These are phyloP conservation scores for Hypomesus transpacificus DNA, from an alignment of 2,113 vertebrate genomes.

Conservation along the genomic window DNA sequence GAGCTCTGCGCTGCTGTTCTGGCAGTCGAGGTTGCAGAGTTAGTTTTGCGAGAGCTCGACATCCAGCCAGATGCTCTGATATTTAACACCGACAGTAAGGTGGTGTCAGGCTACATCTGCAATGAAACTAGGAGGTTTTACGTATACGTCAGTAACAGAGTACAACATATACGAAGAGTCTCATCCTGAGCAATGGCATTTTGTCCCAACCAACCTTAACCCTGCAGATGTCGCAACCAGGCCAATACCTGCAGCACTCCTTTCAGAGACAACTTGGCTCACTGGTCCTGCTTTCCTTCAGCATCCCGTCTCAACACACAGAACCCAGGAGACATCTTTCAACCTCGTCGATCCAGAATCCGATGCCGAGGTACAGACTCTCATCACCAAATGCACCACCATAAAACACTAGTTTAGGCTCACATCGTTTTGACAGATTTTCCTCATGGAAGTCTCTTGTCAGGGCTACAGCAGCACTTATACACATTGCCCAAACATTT, in stretches of 20 bases:
- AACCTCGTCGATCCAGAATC: neutral
- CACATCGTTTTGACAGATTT: slow-evolving; percentile 12
- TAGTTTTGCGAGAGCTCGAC: too few relatives aligned
- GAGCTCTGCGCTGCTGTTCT: too few relatives aligned
- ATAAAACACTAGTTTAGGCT: neutral
- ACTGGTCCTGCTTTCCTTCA: slow-evolving; percentile 1
- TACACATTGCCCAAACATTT: neutral
- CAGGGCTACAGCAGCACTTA: slow-evolving; percentile 1
- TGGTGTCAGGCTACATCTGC: too few relatives aligned
- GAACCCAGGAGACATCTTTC: neutral
- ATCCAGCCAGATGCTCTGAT: too few relatives aligned
- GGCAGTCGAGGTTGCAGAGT: too few relatives aligned
- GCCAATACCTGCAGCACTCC: slow-evolving; percentile 4
- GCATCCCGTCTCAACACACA: neutral
- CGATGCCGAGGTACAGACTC: neutral
- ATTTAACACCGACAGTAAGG: too few relatives aligned
- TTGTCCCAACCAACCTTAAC: slow-evolving; percentile 1
- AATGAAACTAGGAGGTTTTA: too few relatives aligned
- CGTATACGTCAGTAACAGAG: too few relatives aligned
- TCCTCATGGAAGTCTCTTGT: slow-evolving; percentile 13
- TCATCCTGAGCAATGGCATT: slow-evolving; percentile 8
- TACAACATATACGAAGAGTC: neutral
- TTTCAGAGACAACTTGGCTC: slow-evolving; percentile 8
- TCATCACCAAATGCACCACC: neutral
- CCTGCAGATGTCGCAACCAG: slow-evolving; percentile 13